Percentiles rank a stretch among this genome's conserved stretches.
Evolutionary conservation across 2,888 invertebrate species (phyloP).

Genomic region (Hyposoter didymator): DNA sequence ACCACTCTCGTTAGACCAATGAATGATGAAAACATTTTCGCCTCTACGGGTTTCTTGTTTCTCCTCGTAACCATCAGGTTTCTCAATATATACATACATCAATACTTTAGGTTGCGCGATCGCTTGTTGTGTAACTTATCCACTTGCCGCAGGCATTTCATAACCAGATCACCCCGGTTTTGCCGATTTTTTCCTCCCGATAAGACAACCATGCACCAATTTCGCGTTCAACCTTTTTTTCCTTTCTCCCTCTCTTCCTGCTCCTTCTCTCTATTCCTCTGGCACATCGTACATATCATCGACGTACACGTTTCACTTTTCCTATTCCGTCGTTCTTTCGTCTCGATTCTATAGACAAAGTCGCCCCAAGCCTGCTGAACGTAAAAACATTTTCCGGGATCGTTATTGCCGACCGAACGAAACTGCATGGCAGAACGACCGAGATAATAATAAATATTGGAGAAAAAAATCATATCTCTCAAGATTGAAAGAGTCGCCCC

Average conservation of each 20-base stretch:
- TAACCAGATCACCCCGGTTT: constrained; percentile 63
- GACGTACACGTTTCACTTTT: not conserved
- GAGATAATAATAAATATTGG: not conserved
- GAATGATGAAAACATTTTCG: constrained; percentile 23
- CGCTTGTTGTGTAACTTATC: constrained; percentile 56
- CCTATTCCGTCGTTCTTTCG: not conserved
- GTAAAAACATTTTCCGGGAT: constrained; percentile 58
- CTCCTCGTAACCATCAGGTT: constrained; percentile 45
- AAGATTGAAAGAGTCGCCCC: constrained; percentile 59
- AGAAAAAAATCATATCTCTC: constrained; percentile 44
- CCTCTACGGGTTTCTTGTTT: constrained; percentile 60
- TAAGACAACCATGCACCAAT: constrained; percentile 32
- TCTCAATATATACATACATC: constrained; percentile 20
- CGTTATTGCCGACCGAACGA: constrained; percentile 44
- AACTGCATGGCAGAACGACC: not conserved
- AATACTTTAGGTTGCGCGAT: constrained; percentile 25
- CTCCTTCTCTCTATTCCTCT: not conserved
- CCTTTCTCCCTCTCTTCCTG: not conserved
- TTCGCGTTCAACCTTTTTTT: constrained; percentile 22
- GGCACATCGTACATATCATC: not conserved
- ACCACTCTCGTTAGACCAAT: constrained; percentile 42
- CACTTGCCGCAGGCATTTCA: constrained; percentile 69
- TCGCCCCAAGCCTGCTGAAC: constrained; percentile 23
- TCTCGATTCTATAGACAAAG: constrained; percentile 8
- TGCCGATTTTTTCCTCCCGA: constrained; percentile 48